A percentile compares a stretch with the other conserved stretches of the same genome.
These are phyloP conservation scores for Tholera decimalis DNA, from an alignment of 2,888 invertebrate species.

Conservation along the genomic window DNA sequence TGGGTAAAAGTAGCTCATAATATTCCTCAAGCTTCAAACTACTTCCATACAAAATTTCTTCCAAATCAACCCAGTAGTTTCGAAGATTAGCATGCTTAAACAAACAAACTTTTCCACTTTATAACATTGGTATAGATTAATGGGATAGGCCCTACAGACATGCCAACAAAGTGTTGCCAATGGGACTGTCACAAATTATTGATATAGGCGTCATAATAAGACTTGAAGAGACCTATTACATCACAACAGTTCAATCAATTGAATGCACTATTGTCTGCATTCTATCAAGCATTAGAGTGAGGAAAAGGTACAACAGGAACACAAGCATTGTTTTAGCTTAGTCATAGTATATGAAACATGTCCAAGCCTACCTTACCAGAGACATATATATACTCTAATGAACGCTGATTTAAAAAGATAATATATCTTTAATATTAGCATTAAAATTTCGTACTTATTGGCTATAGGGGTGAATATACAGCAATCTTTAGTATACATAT, in stretches of 20 bases:
- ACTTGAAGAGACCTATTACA: constrained; percentile 18
- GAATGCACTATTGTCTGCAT: constrained; percentile 55
- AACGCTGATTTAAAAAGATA: no score
- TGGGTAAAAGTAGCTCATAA: no score
- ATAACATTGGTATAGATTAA: no score
- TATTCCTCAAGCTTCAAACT: no score
- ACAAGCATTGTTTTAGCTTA: constrained; percentile 41
- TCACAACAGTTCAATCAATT: constrained; percentile 25
- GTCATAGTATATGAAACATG: constrained; percentile 23
- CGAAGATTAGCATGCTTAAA: no score
- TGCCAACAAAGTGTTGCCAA: neutral
- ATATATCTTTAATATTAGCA: neutral
- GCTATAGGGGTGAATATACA: neutral
- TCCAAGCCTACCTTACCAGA: neutral
- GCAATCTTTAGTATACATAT: neutral
- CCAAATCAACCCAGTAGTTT: no score
- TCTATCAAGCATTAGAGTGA: constrained; percentile 7
- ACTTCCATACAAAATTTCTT: no score
- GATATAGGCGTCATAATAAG: constrained; percentile 6
- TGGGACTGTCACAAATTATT: neutral
- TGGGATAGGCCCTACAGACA: neutral
- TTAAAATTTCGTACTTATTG: neutral
- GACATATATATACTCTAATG: neutral
- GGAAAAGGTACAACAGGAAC: constrained; percentile 5
- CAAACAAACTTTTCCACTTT: no score